Conservation (phyloP, 2,888 invertebrate genomes). For the Tuta absoluta region DNA sequence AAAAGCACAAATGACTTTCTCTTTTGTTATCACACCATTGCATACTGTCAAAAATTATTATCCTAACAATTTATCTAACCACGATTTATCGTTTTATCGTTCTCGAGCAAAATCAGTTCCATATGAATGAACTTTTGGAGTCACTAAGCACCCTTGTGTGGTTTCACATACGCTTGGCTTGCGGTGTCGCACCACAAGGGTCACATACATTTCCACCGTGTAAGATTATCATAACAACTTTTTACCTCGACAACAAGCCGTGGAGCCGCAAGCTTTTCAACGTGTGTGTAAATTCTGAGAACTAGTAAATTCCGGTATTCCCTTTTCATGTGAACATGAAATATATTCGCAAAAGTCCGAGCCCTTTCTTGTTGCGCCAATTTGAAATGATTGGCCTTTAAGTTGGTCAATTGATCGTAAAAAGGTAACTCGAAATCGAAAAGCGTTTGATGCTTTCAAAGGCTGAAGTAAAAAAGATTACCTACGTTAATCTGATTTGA, state of each 20-base stretch:
- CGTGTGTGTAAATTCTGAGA: no score
- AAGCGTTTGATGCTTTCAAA: not conserved
- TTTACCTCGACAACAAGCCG: no score
- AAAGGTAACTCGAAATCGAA: not conserved
- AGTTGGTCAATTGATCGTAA: conserved; percentile 17
- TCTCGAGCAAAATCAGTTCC: conserved; percentile 64
- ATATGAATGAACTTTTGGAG: conserved; percentile 64
- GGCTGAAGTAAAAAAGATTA: not conserved
- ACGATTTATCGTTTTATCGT: no score
- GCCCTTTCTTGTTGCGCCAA: conserved; percentile 17
- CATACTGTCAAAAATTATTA: conserved; percentile 41
- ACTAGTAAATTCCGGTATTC: conserved; percentile 46
- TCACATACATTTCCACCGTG: no score
- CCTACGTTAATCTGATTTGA: not conserved
- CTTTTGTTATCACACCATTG: conserved; percentile 27
- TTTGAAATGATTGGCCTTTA: conserved; percentile 17
- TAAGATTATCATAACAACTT: no score
- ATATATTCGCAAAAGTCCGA: conserved; percentile 14
- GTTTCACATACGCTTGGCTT: no score
- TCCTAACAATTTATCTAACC: conserved; percentile 58
- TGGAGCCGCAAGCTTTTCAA: no score
- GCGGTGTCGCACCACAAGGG: no score
- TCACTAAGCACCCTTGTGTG: conserved; percentile 56
- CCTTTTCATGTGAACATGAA: conserved; percentile 38
- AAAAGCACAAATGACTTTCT: conserved; percentile 10